Percentiles rank a stretch among this genome's conserved stretches.
Evolutionary conservation across 2,113 vertebrate genomes (phyloP).

Genomic region (Hippocampus zosterae): DNA sequence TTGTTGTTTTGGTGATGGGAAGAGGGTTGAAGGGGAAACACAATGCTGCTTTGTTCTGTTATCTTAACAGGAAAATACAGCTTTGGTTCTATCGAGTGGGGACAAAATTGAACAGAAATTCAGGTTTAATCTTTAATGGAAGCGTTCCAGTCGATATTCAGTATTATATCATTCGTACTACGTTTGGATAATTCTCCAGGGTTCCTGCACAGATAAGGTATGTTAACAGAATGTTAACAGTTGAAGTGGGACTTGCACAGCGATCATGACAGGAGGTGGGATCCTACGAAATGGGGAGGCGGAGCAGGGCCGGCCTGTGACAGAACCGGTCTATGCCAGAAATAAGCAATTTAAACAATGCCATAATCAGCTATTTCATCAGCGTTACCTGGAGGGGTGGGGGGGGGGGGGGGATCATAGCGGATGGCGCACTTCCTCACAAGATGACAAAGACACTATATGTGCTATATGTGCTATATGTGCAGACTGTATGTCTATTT

Average conservation of each 20-base stretch:
- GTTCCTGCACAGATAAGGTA: slow-evolving; percentile 16
- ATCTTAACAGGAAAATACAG: background rate
- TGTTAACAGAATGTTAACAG: background rate
- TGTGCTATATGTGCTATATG: too few species aligned
- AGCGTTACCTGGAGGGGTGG: too few species aligned
- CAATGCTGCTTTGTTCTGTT: background rate
- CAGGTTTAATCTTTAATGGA: slow-evolving; percentile 18
- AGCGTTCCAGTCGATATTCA: slow-evolving; percentile 21
- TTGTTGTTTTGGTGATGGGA: slow-evolving; percentile 11
- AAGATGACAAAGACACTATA: too few species aligned
- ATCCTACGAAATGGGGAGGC: background rate
- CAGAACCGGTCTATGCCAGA: too few species aligned
- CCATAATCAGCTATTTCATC: too few species aligned
- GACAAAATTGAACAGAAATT: slow-evolving; percentile 17
- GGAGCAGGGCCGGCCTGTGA: background rate
- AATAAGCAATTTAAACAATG: too few species aligned
- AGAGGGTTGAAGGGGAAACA: slow-evolving; percentile 11
- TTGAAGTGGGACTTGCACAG: background rate
- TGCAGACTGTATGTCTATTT: too few species aligned
- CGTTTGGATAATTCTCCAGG: slow-evolving; percentile 19
- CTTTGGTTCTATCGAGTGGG: background rate
- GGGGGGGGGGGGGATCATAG: too few species aligned
- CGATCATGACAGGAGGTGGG: background rate
- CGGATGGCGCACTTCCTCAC: too few species aligned
- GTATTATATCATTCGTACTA: slow-evolving; percentile 19